Base-by-base conservation (phyloP, 2,888 invertebrate genomes). In the Euclidia mi region DNA sequence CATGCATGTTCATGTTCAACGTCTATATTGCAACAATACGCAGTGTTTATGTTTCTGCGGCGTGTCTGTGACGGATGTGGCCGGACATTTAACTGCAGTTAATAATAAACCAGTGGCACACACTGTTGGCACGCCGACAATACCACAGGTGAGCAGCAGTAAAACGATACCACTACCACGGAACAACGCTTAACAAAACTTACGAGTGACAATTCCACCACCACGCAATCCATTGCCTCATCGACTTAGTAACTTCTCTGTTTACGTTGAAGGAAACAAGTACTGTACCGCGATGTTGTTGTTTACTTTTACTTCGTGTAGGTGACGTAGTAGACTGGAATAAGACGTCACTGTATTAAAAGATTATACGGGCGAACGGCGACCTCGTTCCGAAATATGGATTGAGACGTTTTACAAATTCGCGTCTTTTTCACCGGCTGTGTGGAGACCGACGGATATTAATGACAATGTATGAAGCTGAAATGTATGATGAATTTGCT, bases 1-100 rank as follows among this genome's bases (percentile, higher is more conserved):
- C n/a, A n/a, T n/a, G n/a, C n/a, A n/a, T n/a, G n/a, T n/a, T n/a
- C n/a, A 25, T 25, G 20, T 25, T 7, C 20, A 32, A 11, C 18
- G 29, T 32, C 18, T 47, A 50, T 31, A 41, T 57, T 55, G 57
- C 66, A 53, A 47, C 32, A 11, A 3, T 15, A 43, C 15, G 14
- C 9, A 20, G 3, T 63, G 66, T 70, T 70, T 66, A 70, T 49
- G 42, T 43, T 53, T 38, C 20, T n/a, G 41, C 34, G 38, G 38
- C 14, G 52, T 56, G 40, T 57, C 48, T 55, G 44, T 53, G 71
- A 66, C 67, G 71, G 67, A 70, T 64, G 60, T 58, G 57, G 60
- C 34, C 25, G 38, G 40, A 56, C 55, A 50, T 51, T 17, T 66
- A 53, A 52, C 57, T 38, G 42, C 38, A 42, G 38, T 32, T 57